phyloP scores from a whole-genome alignment of 1,140 invertebrate species.

The Pararge aegeria region DNA sequence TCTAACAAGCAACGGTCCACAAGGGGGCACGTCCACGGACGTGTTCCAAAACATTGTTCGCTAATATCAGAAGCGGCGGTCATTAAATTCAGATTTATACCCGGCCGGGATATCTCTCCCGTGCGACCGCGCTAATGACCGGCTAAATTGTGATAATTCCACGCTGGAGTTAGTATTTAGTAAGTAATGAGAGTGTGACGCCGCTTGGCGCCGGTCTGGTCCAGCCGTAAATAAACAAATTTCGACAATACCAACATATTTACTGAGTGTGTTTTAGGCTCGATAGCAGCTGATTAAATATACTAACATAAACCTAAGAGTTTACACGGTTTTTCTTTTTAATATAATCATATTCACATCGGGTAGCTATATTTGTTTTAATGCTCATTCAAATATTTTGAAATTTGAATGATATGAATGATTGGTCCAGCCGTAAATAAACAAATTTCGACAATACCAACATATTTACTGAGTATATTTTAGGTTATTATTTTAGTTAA shows the following conservation, averaged over 20 bases:
- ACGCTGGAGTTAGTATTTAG: slow-evolving; percentile 55
- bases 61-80: slow-evolving; percentile 63
- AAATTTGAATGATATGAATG: no score
- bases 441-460: no score
- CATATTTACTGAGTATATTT: no score
- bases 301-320: no score
- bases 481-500: no score
- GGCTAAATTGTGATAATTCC: slow-evolving; percentile 79
- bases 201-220: slow-evolving; percentile 35
- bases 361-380: no score
- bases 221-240: neutral
- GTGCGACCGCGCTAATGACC: slow-evolving; percentile 77
- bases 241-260: no score
- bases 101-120: slow-evolving; percentile 73
- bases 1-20: slow-evolving; percentile 33
- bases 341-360: no score
- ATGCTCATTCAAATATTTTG: no score
- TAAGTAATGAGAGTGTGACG: slow-evolving; percentile 19
- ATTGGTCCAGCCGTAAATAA: slow-evolving; percentile 9
- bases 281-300: no score
- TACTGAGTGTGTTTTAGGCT: no score
- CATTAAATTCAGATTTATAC: slow-evolving; percentile 78
- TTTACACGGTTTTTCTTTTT: no score
- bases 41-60: slow-evolving; percentile 59
- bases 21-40: slow-evolving; percentile 42